phyloP scores from a whole-genome alignment of 2,797 vertebrate species.

The Argentina silus region DNA sequence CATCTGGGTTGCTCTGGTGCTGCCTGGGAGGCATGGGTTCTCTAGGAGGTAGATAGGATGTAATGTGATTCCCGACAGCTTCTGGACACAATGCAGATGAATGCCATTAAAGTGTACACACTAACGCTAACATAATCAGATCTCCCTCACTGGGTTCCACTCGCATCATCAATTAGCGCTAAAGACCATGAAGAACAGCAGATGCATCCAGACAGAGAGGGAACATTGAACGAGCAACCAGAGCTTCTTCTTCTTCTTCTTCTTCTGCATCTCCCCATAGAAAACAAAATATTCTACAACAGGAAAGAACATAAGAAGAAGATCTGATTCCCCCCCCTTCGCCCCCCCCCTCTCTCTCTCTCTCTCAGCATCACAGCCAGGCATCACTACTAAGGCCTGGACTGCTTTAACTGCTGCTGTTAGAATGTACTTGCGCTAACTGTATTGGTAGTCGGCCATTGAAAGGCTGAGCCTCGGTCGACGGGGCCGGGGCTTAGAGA shows the following conservation, averaged over 20 bases:
- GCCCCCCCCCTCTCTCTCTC: neutral
- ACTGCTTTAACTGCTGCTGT: too few relatives aligned
- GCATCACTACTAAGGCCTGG: neutral
- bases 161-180: conserved; percentile 33
- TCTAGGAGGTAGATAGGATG: conserved; percentile 17
- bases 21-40: conserved; percentile 36
- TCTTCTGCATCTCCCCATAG: too few relatives aligned
- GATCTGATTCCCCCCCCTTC: neutral
- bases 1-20: conserved; percentile 43
- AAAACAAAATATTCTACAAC: too few relatives aligned
- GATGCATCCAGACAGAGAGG: neutral
- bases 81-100: conserved; percentile 47
- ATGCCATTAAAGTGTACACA: conserved; percentile 30
- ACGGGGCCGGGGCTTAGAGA: conserved; percentile 43
- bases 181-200: conserved; percentile 37
- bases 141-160: conserved; percentile 6
- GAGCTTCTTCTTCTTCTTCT: too few relatives aligned
- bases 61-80: conserved; percentile 44
- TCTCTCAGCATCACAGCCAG: too few relatives aligned
- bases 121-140: conserved; percentile 29
- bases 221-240: too few relatives aligned
- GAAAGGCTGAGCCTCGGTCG: conserved; percentile 40
- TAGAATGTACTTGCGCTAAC: neutral
- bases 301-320: neutral
- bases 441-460: conserved; percentile 61